phyloP scores from a whole-genome alignment of 2,113 vertebrate species.

The Sinocyclocheilus grahami region DNA sequence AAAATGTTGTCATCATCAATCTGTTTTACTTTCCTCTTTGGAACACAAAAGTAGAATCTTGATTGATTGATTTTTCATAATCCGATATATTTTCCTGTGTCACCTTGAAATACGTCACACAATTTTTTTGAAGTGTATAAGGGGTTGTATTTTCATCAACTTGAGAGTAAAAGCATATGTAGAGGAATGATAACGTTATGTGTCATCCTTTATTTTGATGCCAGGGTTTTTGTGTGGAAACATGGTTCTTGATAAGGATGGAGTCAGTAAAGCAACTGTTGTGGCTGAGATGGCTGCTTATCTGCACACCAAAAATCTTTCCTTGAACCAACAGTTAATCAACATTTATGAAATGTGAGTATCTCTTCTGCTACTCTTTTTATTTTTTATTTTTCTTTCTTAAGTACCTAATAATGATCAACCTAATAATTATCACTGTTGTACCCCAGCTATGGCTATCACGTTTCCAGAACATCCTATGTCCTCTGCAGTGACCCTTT shows the following conservation, averaged over 20 bases:
- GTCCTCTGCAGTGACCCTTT: slow-evolving; percentile 87
- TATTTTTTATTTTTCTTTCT: background rate
- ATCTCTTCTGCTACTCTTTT: background rate
- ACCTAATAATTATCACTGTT: background rate
- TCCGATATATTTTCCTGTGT: too few relatives aligned
- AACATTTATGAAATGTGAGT: slow-evolving; percentile 82
- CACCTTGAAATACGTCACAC: background rate
- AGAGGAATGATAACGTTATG: background rate
- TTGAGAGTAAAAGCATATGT: background rate
- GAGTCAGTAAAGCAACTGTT: slow-evolving; percentile 89
- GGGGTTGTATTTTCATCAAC: background rate
- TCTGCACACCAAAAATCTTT: slow-evolving; percentile 77
- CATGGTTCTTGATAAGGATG: slow-evolving; percentile 90
- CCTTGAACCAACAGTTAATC: slow-evolving; percentile 80
- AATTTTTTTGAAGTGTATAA: background rate
- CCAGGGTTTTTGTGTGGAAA: slow-evolving; percentile 91
- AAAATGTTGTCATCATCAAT: too few relatives aligned
- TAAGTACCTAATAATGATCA: too few relatives aligned
- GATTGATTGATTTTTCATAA: too few relatives aligned
- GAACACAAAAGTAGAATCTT: too few relatives aligned
- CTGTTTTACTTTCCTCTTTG: too few relatives aligned
- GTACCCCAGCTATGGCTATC: slow-evolving; percentile 86
- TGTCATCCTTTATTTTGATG: slow-evolving; percentile 15
- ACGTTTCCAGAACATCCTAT: slow-evolving; percentile 91
- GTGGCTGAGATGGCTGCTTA: slow-evolving; percentile 89